Evolutionary conservation across 2,797 vertebrate genomes (phyloP).

Genomic region (Delichon dasypus): DNA sequence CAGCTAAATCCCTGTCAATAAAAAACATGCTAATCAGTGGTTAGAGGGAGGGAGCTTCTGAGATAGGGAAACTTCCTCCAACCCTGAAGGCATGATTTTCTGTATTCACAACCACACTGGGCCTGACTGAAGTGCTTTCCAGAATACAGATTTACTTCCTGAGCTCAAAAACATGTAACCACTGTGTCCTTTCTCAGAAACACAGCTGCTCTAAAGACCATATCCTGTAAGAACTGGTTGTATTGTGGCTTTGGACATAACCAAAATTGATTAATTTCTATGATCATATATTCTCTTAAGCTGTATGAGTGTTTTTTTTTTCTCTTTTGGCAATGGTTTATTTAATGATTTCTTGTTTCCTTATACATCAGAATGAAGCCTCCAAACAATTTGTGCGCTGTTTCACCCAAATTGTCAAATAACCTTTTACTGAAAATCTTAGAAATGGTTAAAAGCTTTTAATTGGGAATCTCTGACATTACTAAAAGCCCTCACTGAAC

Average conservation of each 20-base stretch:
- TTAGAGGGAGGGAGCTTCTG: neutral
- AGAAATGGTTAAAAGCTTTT: neutral
- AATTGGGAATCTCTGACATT: neutral
- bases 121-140: neutral
- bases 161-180: neutral
- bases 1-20: neutral
- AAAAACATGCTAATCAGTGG: neutral
- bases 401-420: neutral
- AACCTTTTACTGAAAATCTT: neutral
- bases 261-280: neutral
- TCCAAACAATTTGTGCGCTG: neutral
- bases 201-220: neutral
- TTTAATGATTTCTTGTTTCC: neutral
- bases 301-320: neutral
- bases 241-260: neutral
- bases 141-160: neutral
- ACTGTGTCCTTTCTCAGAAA: neutral
- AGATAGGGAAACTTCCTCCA: neutral
- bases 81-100: neutral
- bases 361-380: neutral
- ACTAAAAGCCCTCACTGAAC: neutral
- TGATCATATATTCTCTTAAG: neutral
- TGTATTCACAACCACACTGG: neutral
- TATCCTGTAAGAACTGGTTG: neutral
- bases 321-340: neutral